Percentiles rank a stretch among this genome's conserved stretches.
These are phyloP conservation scores for Ophioderma brevispina DNA, from an alignment of 35 echinoderm and acorn worm species.

Conservation along the genomic window DNA sequence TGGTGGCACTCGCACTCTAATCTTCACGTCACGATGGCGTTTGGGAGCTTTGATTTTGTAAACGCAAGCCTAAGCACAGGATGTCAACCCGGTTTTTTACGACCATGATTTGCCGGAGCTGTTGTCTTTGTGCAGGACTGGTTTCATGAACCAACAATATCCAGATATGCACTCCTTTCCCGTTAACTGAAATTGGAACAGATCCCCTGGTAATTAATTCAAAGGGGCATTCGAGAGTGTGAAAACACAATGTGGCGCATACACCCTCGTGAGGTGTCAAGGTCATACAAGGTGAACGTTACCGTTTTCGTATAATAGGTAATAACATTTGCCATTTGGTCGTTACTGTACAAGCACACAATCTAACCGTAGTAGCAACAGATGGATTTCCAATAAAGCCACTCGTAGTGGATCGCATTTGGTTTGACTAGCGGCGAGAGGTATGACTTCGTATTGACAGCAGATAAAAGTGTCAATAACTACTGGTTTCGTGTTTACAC, in stretches of 20 bases:
- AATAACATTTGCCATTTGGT: slow-evolving; percentile 36
- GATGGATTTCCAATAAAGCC: slow-evolving; percentile 49
- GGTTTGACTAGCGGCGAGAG: slow-evolving; percentile 26
- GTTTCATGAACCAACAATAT: neutral
- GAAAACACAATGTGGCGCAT: neutral
- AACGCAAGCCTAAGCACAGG: neutral
- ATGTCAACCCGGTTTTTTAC: neutral
- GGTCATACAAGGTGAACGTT: slow-evolving; percentile 2
- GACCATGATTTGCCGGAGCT: neutral
- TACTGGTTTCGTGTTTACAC: slow-evolving; percentile 79
- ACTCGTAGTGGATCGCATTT: neutral
- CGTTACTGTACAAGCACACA: slow-evolving; percentile 49
- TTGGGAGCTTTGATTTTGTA: neutral
- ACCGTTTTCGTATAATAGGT: slow-evolving; percentile 45
- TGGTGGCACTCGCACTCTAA: neutral
- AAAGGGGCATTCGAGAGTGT: neutral
- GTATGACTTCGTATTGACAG: slow-evolving; percentile 63
- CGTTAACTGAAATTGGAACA: too few species aligned
- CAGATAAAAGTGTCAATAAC: slow-evolving; percentile 47
- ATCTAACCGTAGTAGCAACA: slow-evolving; percentile 20
- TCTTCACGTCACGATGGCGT: neutral
- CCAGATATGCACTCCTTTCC: neutral
- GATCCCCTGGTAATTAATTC: neutral
- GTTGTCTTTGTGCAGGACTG: neutral
- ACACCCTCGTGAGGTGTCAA: slow-evolving; percentile 14